Conservation (phyloP, 2,888 invertebrate species). For the Phymatocera aterrima region DNA sequence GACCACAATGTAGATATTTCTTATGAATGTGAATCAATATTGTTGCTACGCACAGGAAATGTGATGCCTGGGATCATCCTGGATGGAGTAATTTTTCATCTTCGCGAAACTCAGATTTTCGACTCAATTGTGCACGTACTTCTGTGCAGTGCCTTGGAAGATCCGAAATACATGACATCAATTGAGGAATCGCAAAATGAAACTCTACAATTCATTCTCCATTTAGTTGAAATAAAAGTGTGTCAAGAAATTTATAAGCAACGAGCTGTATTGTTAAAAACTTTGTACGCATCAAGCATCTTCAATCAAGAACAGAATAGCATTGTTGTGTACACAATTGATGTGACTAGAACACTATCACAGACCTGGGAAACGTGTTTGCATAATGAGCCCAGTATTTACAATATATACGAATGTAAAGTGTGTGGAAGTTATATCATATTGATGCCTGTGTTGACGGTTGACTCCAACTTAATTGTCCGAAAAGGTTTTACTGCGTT, state of each 20-base stretch:
- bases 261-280: not conserved
- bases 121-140: not conserved
- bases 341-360: not conserved
- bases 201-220: not conserved
- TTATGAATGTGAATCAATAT: not conserved
- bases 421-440: not conserved
- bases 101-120: not conserved
- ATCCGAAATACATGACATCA: not conserved
- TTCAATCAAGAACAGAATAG: not conserved
- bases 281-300: not conserved
- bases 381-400: not conserved
- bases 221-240: not conserved
- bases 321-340: conserved; percentile 1
- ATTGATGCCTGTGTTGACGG: not conserved
- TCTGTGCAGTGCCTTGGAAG: not conserved
- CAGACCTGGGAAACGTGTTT: not conserved
- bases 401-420: not conserved
- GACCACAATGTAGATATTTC: not conserved
- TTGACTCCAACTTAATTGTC: not conserved
- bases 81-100: not conserved
- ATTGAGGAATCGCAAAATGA: not conserved
- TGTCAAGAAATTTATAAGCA: not conserved
- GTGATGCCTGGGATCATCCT: not conserved
- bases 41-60: not conserved
- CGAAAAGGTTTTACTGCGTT: not conserved